phyloP scores from a whole-genome alignment of 1,140 invertebrate genomes.

The Kradibia gibbosae region DNA sequence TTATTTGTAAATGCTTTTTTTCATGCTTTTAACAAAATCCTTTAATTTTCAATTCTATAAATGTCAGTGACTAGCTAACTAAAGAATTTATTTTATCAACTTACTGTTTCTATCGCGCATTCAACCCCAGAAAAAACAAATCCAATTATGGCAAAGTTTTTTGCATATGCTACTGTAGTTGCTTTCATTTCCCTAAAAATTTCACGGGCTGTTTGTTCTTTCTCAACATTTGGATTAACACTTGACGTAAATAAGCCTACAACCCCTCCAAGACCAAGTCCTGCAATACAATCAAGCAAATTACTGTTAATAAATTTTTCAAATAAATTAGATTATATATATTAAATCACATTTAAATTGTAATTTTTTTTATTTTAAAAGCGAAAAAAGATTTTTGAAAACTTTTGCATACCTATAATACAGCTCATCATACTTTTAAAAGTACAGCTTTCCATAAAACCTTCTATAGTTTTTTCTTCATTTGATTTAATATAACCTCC shows the following conservation, averaged over 20 bases:
- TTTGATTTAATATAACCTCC: conserved; percentile 86
- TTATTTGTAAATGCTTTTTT: too few species aligned
- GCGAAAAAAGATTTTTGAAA: conserved; percentile 10
- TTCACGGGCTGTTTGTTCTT: conserved; percentile 87
- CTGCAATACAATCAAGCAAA: conserved; percentile 72
- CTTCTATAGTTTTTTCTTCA: conserved; percentile 91
- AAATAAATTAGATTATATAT: too few species aligned
- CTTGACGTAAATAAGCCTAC: conserved; percentile 97
- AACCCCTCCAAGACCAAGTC: conserved; percentile 93
- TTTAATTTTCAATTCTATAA: background rate
- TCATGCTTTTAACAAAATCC: too few species aligned
- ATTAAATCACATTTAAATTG: conserved; percentile 39
- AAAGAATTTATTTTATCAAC: conserved; percentile 54
- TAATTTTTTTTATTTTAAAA: conserved; percentile 18
- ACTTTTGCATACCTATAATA: conserved; percentile 80
- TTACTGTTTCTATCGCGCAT: conserved; percentile 91
- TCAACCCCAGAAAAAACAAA: conserved; percentile 93
- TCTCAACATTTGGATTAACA: conserved; percentile 91
- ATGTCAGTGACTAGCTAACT: background rate
- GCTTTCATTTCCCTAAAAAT: conserved; percentile 93
- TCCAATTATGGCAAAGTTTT: conserved; percentile 97
- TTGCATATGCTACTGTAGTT: conserved; percentile 92
- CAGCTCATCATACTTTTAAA: conserved; percentile 94
- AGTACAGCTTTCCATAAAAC: conserved; percentile 90
- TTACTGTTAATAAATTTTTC: too few species aligned